Evolutionary conservation across 1,140 invertebrate species (phyloP).

Genomic region (Drosophila leontia): DNA sequence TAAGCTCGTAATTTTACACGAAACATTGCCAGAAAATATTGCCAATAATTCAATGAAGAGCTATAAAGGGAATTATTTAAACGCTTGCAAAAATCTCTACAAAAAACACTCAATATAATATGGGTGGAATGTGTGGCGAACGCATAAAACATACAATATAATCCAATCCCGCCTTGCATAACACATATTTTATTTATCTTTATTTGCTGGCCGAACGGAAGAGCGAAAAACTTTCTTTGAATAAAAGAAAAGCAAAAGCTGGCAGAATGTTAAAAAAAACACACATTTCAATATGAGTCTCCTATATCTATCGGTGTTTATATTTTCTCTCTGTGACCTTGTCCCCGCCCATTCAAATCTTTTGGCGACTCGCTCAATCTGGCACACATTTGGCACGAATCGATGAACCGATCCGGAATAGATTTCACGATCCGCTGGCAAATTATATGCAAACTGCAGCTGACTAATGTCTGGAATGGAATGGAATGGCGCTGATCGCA

Average conservation of each 20-base stretch:
- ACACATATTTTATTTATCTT: conserved; percentile 63
- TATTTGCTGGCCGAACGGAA: neutral
- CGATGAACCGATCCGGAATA: conserved; percentile 47
- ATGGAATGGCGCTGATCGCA: conserved; percentile 63
- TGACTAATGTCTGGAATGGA: conserved; percentile 60
- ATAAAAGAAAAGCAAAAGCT: conserved; percentile 35
- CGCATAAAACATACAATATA: conserved; percentile 40
- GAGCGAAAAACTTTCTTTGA: conserved; percentile 32
- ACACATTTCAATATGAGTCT: conserved; percentile 19
- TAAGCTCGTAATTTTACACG: conserved; percentile 71
- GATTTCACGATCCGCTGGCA: conserved; percentile 48
- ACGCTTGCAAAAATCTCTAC: conserved; percentile 43
- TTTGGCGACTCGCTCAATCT: conserved; percentile 57
- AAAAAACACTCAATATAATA: conserved; percentile 40
- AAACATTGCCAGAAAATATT: conserved; percentile 49
- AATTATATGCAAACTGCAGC: conserved; percentile 62
- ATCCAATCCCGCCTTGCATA: conserved; percentile 59
- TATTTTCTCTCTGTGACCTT: conserved; percentile 36
- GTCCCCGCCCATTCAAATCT: conserved; percentile 20
- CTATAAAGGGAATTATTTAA: conserved; percentile 47
- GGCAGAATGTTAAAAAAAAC: conserved; percentile 13
- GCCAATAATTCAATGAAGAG: conserved; percentile 70
- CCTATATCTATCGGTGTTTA: conserved; percentile 23
- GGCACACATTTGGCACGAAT: conserved; percentile 74
- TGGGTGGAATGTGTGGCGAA: conserved; percentile 8